Conservation (phyloP, 2,797 vertebrate genomes). For the Megalops cyprinoides region DNA sequence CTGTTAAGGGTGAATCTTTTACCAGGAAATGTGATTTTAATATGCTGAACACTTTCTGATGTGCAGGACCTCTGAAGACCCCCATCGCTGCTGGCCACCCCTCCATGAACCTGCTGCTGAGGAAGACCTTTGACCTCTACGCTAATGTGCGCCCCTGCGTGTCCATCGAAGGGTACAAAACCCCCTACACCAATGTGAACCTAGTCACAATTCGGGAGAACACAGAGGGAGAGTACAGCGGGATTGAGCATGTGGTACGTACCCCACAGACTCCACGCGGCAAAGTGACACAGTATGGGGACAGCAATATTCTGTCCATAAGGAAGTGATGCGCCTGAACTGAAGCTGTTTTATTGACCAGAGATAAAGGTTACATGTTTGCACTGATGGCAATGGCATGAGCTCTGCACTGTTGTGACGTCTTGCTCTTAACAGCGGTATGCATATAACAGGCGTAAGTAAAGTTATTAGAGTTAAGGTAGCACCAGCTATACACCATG, state of each 20-base stretch:
- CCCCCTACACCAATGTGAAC: constrained; percentile 89
- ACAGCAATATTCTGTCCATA: background rate
- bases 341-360: no score
- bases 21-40: background rate
- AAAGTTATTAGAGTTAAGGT: no score
- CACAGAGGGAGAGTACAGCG: constrained; percentile 97
- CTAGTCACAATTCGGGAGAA: constrained; percentile 97
- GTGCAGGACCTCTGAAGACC: constrained; percentile 90
- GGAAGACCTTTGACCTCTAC: constrained; percentile 94
- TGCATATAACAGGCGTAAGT: no score
- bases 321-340: no score
- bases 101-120: constrained; percentile 92
- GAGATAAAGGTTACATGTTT: no score
- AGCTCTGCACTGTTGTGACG: no score
- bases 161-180: constrained; percentile 92
- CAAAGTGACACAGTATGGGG: background rate
- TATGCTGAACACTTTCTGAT: constrained; percentile 4
- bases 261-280: background rate
- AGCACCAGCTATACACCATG: no score
- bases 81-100: constrained; percentile 95
- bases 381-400: no score
- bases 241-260: constrained; percentile 92
- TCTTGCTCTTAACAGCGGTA: no score
- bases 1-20: no score
- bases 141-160: constrained; percentile 93